These are phyloP conservation scores for Idaea biselata DNA, from an alignment of 2,888 invertebrate species.

Conservation along the genomic window DNA sequence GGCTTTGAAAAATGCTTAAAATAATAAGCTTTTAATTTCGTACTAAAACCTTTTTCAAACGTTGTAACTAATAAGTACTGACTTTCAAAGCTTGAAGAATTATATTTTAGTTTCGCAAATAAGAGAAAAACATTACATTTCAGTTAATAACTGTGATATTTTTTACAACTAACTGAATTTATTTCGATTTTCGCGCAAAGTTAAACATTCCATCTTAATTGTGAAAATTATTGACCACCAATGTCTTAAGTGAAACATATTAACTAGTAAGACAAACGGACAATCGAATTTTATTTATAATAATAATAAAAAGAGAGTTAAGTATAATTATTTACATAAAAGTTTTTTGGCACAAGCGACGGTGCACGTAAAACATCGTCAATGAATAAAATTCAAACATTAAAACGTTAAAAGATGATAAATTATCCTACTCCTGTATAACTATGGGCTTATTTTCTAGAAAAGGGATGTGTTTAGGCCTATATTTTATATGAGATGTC, in stretches of 20 bases:
- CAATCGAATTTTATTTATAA: slow-evolving; percentile 29
- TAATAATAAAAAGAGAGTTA: slow-evolving; percentile 25
- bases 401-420: slow-evolving; percentile 55
- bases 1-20: no score
- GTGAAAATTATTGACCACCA: not conserved
- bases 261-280: not conserved
- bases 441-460: slow-evolving; percentile 71
- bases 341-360: slow-evolving; percentile 70
- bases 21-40: no score
- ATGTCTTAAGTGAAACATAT: not conserved
- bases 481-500: slow-evolving; percentile 47
- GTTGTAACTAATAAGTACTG: no score
- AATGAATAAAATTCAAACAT: slow-evolving; percentile 52
- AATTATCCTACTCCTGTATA: slow-evolving; percentile 68
- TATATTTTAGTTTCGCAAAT: no score
- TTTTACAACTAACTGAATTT: no score
- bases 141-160: no score
- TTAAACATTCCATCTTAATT: not conserved
- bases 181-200: no score
- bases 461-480: slow-evolving; percentile 66
- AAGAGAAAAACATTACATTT: no score
- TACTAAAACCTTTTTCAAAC: no score
- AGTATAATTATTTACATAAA: slow-evolving; percentile 63
- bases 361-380: slow-evolving; percentile 59
- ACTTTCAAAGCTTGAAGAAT: no score